Conservation (phyloP, 2,113 vertebrate genomes). For the Pleuronectes platessa region DNA sequence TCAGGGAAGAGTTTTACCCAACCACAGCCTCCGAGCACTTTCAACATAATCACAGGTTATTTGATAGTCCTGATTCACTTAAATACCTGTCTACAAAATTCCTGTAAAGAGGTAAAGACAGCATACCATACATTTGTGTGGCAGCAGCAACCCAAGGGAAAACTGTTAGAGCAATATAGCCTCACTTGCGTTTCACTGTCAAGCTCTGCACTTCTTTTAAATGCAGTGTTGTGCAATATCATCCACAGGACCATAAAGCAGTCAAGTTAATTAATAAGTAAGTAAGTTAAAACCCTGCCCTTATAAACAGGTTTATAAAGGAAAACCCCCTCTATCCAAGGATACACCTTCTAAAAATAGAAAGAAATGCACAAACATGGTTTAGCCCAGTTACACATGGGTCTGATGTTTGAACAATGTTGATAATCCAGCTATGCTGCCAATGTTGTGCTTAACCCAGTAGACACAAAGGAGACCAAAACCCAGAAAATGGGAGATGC, state of each 20-base stretch:
- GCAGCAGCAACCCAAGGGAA: background rate
- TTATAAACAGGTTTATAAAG: background rate
- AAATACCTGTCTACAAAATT: background rate
- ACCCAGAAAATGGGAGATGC: too few relatives aligned
- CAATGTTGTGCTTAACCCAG: background rate
- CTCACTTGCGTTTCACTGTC: background rate
- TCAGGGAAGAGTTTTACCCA: background rate
- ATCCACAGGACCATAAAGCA: conserved; percentile 10
- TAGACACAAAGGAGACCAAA: background rate
- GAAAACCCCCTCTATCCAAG: accelerated
- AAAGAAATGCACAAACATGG: background rate
- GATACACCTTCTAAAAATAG: background rate
- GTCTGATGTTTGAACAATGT: background rate
- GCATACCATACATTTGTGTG: background rate
- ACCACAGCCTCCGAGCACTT: background rate
- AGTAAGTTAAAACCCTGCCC: background rate
- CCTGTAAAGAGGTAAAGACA: background rate
- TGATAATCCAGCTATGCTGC: background rate
- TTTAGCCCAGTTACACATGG: background rate
- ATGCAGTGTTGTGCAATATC: conserved; percentile 13
- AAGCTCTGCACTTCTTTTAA: conserved; percentile 24
- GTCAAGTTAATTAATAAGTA: too few relatives aligned
- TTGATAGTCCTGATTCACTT: background rate
- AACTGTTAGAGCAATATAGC: background rate
- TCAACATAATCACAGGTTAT: background rate